phyloP scores from a whole-genome alignment of 2,888 invertebrate genomes.

The Agonum fuliginosum region DNA sequence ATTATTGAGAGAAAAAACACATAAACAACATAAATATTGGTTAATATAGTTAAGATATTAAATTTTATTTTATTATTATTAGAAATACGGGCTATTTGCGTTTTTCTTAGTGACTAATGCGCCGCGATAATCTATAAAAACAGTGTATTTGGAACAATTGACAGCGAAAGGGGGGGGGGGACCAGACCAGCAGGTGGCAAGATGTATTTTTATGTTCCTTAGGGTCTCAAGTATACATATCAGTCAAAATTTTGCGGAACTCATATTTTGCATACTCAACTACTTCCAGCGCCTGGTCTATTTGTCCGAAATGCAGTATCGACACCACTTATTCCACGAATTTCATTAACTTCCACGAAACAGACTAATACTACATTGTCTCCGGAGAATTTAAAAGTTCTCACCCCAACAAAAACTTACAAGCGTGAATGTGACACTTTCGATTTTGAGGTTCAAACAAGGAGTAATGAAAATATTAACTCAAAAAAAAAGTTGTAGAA shows the following conservation, averaged over 20 bases:
- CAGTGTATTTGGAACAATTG: too few species aligned
- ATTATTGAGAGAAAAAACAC: too few species aligned
- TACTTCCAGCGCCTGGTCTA: neutral
- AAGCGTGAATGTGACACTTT: neutral
- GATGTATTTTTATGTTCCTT: too few species aligned
- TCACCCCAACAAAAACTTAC: neutral
- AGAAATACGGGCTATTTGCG: too few species aligned
- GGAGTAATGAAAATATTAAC: neutral
- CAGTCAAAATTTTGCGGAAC: neutral
- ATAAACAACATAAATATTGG: too few species aligned
- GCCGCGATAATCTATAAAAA: too few species aligned
- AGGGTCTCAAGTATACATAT: neutral
- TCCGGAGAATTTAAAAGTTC: neutral
- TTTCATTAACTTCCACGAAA: neutral
- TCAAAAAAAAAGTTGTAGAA: neutral
- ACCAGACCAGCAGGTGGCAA: too few species aligned
- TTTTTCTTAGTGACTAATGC: too few species aligned
- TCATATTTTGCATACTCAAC: neutral
- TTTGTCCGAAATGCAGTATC: neutral
- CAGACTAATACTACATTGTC: neutral
- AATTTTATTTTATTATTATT: too few species aligned
- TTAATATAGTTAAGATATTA: too few species aligned
- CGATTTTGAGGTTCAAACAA: neutral
- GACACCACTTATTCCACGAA: neutral
- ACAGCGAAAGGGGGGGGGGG: too few species aligned